Evolutionary conservation across 1,140 invertebrate genomes (phyloP).

Genomic region (Aphelinus certus): DNA sequence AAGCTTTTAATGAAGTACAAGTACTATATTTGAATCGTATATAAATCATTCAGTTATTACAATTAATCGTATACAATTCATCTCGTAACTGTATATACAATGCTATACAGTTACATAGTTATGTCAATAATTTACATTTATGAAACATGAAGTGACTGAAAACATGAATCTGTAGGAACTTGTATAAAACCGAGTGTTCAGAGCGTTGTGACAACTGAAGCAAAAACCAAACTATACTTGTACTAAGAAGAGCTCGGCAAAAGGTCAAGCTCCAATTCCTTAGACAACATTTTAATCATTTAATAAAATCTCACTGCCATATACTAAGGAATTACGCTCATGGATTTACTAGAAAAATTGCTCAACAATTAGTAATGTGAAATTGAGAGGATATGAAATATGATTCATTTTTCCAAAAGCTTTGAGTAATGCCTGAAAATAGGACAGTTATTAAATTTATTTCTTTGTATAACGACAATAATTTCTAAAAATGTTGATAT

Average conservation of each 20-base stretch:
- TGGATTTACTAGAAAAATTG: slow-evolving; percentile 10
- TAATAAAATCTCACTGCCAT: not conserved
- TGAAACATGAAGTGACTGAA: slow-evolving; percentile 14
- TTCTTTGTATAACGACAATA: too few relatives aligned
- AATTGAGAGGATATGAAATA: slow-evolving; percentile 8
- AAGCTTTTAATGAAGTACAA: not conserved
- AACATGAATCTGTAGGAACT: slow-evolving; percentile 35
- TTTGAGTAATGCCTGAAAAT: too few relatives aligned
- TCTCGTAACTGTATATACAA: not conserved
- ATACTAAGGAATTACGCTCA: slow-evolving; percentile 6
- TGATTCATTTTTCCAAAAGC: too few relatives aligned
- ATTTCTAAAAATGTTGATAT: too few relatives aligned
- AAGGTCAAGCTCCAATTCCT: too few relatives aligned
- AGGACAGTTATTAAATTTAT: too few relatives aligned
- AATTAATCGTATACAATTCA: slow-evolving; percentile 16
- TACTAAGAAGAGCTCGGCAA: too few relatives aligned
- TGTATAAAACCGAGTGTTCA: slow-evolving; percentile 22
- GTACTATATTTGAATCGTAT: slow-evolving; percentile 28
- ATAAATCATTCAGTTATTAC: slow-evolving; percentile 1
- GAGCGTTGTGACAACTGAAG: slow-evolving; percentile 19
- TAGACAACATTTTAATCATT: not conserved
- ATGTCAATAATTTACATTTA: slow-evolving; percentile 12
- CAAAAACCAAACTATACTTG: not conserved
- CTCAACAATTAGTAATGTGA: not conserved
- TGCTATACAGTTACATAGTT: not conserved